Evolutionary conservation across 2,113 vertebrate genomes (phyloP).

Genomic region (Corvus hawaiiensis): DNA sequence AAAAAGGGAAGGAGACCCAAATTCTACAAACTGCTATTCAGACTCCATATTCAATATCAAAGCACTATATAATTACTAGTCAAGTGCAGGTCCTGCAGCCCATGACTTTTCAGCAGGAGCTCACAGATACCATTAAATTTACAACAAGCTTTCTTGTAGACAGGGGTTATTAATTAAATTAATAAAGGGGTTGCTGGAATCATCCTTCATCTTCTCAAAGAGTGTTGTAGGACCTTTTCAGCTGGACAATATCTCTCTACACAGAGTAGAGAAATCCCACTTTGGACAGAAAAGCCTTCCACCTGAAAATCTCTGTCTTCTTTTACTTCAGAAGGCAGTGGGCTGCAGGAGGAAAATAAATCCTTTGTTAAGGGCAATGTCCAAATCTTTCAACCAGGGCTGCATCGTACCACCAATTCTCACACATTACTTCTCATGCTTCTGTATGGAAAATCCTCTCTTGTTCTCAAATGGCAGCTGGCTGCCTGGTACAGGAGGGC

Average conservation of each 20-base stretch:
- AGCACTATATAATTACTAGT: not conserved
- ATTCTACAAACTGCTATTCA: not conserved
- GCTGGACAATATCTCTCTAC: not conserved
- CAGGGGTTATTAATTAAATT: not conserved
- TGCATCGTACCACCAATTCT: not conserved
- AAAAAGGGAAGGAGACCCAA: not conserved
- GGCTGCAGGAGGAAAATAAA: not conserved
- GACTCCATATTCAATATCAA: not conserved
- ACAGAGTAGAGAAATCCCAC: not conserved
- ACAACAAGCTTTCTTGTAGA: not conserved
- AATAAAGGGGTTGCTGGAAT: not conserved
- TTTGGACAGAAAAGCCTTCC: not conserved
- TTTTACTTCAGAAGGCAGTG: not conserved
- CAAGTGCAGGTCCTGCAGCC: not conserved
- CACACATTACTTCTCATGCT: not conserved
- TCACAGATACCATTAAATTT: not conserved
- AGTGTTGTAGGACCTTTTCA: not conserved
- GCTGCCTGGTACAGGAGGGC: not conserved
- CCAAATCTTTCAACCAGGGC: not conserved
- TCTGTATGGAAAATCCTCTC: not conserved
- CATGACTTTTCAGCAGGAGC: not conserved
- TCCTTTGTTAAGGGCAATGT: not conserved
- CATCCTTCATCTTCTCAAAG: not conserved
- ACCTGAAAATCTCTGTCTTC: not conserved
- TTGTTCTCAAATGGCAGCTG: not conserved